These are phyloP conservation scores for Caerostris extrusa DNA, from an alignment of 1,140 invertebrate genomes.

Conservation along the genomic window DNA sequence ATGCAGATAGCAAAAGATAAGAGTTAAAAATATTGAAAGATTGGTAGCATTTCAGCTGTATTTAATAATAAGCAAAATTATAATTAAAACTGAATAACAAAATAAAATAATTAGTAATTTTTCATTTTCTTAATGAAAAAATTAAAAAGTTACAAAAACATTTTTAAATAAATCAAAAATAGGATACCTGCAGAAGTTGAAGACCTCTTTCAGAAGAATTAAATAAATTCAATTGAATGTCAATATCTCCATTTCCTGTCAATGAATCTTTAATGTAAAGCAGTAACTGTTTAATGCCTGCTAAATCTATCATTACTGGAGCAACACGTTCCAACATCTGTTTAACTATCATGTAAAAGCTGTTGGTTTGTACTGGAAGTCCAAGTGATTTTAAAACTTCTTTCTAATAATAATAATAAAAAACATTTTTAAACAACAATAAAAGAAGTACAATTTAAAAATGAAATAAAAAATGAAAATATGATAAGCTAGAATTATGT, in stretches of 20 bases:
- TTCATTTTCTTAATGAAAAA: background rate
- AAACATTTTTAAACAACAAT: background rate
- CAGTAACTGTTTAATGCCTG: slow-evolving; percentile 81
- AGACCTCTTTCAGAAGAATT: slow-evolving; percentile 79
- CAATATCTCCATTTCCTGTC: slow-evolving; percentile 79
- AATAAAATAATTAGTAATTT: background rate
- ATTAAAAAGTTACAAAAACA: background rate
- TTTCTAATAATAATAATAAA: slow-evolving; percentile 81
- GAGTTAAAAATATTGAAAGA: background rate
- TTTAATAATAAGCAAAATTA: background rate
- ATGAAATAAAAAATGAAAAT: background rate
- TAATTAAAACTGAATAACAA: background rate
- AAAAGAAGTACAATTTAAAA: background rate
- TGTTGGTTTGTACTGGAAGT: slow-evolving; percentile 95
- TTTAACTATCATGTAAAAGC: slow-evolving; percentile 98
- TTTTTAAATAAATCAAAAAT: background rate
- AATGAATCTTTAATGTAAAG: slow-evolving; percentile 81
- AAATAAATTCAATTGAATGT: slow-evolving; percentile 78
- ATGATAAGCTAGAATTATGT: background rate
- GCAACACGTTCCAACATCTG: slow-evolving; percentile 96
- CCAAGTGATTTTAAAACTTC: slow-evolving; percentile 95
- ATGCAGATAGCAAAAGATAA: too few species aligned
- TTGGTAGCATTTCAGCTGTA: background rate
- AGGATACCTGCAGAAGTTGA: slow-evolving; percentile 83
- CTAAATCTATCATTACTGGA: slow-evolving; percentile 96